Percentiles rank a stretch among this genome's conserved stretches.
These are phyloP conservation scores for Lumbricus terrestris DNA, from an alignment of 2,888 invertebrate genomes.

Conservation along the genomic window DNA sequence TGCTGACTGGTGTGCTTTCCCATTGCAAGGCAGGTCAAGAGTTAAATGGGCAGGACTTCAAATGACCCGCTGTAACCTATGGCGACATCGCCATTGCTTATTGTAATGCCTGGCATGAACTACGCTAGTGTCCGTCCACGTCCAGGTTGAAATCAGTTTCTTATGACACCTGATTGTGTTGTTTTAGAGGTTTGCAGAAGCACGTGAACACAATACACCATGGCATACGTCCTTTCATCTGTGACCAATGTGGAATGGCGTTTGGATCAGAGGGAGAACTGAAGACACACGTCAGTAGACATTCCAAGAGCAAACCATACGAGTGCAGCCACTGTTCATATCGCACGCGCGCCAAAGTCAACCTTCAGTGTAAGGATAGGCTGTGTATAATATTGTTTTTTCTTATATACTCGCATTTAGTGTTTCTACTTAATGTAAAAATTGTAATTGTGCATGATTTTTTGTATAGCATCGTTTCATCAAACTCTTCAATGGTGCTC, in stretches of 20 bases:
- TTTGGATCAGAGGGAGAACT: slow-evolving; percentile 45
- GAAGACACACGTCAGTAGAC: slow-evolving; percentile 44
- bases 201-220: slow-evolving; percentile 47
- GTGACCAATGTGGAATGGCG: slow-evolving; percentile 46
- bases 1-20: too few relatives aligned
- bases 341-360: slow-evolving; percentile 43
- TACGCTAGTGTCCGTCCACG: too few relatives aligned
- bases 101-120: too few relatives aligned
- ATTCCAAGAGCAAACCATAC: slow-evolving; percentile 40
- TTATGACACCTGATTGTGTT: neutral
- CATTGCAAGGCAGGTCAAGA: too few relatives aligned
- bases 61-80: too few relatives aligned
- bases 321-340: slow-evolving; percentile 46
- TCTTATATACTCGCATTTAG: neutral
- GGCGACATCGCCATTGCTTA: too few relatives aligned
- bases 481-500: too few relatives aligned
- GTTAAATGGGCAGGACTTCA: too few relatives aligned
- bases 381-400: neutral
- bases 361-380: slow-evolving; percentile 42
- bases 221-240: slow-evolving; percentile 45
- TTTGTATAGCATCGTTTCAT: too few relatives aligned
- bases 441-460: neutral
- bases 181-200: slow-evolving; percentile 42
- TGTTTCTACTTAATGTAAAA: neutral
- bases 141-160: too few relatives aligned